Evolutionary conservation across 2,797 vertebrate genomes (phyloP), one percentile per base, ranked within the genome.

Genomic region (Fundulus diaphanus): DNA sequence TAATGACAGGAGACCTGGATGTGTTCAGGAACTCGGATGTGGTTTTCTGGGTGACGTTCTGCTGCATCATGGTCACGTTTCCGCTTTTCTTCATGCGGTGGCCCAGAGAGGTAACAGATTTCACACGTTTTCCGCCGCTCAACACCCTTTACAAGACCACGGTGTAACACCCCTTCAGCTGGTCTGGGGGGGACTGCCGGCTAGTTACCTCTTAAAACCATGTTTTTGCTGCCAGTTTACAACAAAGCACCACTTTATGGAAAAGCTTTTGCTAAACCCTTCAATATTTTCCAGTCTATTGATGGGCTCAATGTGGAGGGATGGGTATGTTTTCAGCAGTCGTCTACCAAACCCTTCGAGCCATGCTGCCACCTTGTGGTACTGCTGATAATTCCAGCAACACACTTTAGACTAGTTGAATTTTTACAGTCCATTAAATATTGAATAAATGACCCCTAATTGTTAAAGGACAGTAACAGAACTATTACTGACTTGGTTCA

Each of bases 11-110:
- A 76, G 95, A 97, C 83, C 82, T 98, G 0, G 87, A 89, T 0
- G 80, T 96, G 48, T 98, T 99, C 78, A 79, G 91, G 57, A 94
- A 69, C 5, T 96, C 96, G 0, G 94, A 97, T 15, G 88, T 77
- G 2, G 95, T 97, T 13, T 99, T 97, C 90, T 99, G 98, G 98
- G 90, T 97, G 88, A 96, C 96, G 0, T 98, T 98, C 88, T 92
- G 87, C 80, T 95, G 95, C 83, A 89, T 98, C 59, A 88, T 94
- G 77, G 2, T 97, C 79, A 18, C 94, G 0, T 86, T 97, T 20
- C 97, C 97, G 0, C 83, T 97, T 1, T 67, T 97, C 80, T 97
- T 98, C 42, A 79, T 97, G 83, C 94, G 96, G 48, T 97, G 96
- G 92, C 96, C 96, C 6, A 95, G 96, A 96, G 95, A 96, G 90